These are phyloP conservation scores for Phenacoccus solenopsis DNA, from an alignment of 1,140 invertebrate genomes.

Conservation along the genomic window DNA sequence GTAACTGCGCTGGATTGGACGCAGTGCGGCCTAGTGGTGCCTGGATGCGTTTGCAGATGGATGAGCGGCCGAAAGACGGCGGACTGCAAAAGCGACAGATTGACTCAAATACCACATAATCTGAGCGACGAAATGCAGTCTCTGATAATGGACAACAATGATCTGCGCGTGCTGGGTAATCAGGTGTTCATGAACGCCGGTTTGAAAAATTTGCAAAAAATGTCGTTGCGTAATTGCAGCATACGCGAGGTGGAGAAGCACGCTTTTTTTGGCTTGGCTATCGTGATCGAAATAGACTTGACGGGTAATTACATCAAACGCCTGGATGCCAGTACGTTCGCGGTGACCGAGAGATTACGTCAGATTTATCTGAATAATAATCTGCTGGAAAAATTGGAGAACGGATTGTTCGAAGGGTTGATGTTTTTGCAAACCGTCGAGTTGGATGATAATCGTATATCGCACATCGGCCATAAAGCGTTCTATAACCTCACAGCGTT, in stretches of 20 bases:
- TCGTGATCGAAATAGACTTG: slow-evolving; percentile 75
- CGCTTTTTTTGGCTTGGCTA: slow-evolving; percentile 60
- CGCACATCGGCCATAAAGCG: slow-evolving; percentile 50
- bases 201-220: slow-evolving; percentile 65
- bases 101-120: slow-evolving; percentile 51
- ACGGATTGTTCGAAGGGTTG: slow-evolving; percentile 60
- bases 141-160: slow-evolving; percentile 59
- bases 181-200: slow-evolving; percentile 54
- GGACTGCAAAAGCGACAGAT: slow-evolving; percentile 51
- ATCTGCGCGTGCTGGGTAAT: slow-evolving; percentile 46
- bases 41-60: slow-evolving; percentile 60
- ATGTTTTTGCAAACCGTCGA: slow-evolving; percentile 58
- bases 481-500: slow-evolving; percentile 57
- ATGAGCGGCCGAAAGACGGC: slow-evolving; percentile 64
- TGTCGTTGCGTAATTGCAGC: slow-evolving; percentile 56
- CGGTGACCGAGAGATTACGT: slow-evolving; percentile 49
- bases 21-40: slow-evolving; percentile 27
- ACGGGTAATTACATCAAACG: slow-evolving; percentile 47
- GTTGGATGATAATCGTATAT: slow-evolving; percentile 56
- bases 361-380: slow-evolving; percentile 60
- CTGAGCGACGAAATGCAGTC: slow-evolving; percentile 59
- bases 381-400: slow-evolving; percentile 51
- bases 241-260: slow-evolving; percentile 53
- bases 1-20: background rate
- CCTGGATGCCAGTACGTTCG: slow-evolving; percentile 45